Evolutionary conservation across 2,797 vertebrate genomes (phyloP).

Genomic region (Labeo calbasu): DNA sequence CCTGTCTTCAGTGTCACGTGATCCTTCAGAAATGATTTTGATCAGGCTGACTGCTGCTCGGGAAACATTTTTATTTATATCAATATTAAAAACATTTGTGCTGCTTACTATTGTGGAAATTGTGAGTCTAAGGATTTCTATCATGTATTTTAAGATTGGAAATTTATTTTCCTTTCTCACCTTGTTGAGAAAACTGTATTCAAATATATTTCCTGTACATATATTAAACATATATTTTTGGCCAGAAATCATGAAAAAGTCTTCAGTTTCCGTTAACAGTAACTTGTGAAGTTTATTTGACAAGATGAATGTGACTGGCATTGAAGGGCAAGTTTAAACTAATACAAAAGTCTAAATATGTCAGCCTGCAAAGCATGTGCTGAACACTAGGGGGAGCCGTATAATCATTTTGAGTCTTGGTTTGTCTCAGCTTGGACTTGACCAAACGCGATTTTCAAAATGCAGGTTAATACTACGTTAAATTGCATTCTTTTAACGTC

Average conservation of each 20-base stretch:
- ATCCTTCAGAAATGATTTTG: not conserved
- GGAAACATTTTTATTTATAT: not conserved
- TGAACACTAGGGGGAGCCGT: conserved; percentile 68
- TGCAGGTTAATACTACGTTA: not conserved
- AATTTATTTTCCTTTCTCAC: not conserved
- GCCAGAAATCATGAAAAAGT: not conserved
- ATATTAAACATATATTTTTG: not conserved
- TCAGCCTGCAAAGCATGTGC: conserved; percentile 54
- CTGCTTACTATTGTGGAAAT: not conserved
- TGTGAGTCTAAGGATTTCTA: not conserved
- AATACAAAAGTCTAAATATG: not conserved
- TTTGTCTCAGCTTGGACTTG: not conserved
- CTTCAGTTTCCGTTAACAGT: not conserved
- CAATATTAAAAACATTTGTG: too few relatives aligned
- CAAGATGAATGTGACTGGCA: not conserved
- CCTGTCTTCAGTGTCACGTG: not conserved
- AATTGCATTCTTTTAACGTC: not conserved
- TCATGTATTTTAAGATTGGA: not conserved
- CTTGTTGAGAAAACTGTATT: not conserved
- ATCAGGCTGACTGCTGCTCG: not conserved
- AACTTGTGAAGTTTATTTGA: not conserved
- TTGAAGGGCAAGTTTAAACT: not conserved
- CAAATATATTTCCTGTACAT: not conserved
- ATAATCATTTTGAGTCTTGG: conserved; percentile 15
- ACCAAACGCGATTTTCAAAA: not conserved